These are phyloP conservation scores for Lagodon rhomboides DNA, from an alignment of 2,797 vertebrate species.

Conservation along the genomic window DNA sequence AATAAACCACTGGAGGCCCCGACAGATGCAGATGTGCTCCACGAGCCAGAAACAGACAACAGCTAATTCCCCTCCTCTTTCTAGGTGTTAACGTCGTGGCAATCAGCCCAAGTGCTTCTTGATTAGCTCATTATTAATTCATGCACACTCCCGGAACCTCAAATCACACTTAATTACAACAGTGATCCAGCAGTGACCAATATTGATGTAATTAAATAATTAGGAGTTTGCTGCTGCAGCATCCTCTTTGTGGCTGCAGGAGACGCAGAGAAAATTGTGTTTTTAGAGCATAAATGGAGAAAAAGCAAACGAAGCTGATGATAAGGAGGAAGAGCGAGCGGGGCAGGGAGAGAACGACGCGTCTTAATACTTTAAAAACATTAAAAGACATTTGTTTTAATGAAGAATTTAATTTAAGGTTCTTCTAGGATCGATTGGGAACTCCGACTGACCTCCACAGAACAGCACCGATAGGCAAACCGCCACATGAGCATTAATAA, in stretches of 20 bases:
- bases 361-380: conserved; percentile 26
- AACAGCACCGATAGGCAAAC: conserved; percentile 21
- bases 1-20: conserved; percentile 42
- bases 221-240: conserved; percentile 71
- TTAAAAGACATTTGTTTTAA: conserved; percentile 30
- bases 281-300: conserved; percentile 63
- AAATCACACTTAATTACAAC: conserved; percentile 85
- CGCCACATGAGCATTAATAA: not conserved
- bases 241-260: conserved; percentile 54
- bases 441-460: conserved; percentile 19
- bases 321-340: not conserved
- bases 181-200: conserved; percentile 80
- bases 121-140: conserved; percentile 86
- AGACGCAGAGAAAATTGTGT: conserved; percentile 48
- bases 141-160: conserved; percentile 78
- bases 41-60: conserved; percentile 61
- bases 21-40: conserved; percentile 59
- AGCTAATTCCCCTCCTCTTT: conserved; percentile 58
- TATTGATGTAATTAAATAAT: conserved; percentile 85
- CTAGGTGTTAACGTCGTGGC: conserved; percentile 73
- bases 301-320: conserved; percentile 45
- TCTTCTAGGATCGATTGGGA: conserved; percentile 43
- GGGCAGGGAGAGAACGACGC: not conserved
- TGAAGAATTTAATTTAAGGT: conserved; percentile 48
- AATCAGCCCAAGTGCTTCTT: conserved; percentile 83